Base-by-base conservation (phyloP, 2,113 vertebrate genomes). In the Coryphaenoides rupestris region DNA sequence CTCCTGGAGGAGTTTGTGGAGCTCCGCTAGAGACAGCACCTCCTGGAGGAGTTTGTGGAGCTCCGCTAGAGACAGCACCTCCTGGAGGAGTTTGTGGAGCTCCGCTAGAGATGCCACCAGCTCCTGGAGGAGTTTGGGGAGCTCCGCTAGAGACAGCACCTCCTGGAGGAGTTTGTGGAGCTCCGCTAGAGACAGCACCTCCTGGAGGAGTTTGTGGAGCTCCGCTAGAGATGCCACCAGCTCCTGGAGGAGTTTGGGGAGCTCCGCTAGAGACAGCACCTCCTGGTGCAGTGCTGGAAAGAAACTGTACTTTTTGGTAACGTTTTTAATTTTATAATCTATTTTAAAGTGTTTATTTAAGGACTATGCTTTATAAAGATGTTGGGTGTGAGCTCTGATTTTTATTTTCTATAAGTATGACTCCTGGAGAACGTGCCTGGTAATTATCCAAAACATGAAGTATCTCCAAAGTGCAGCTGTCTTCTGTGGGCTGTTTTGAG, bases 1-100 rank as follows among this genome's bases (percentile, higher is more conserved):
- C n/a, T n/a, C n/a, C n/a, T n/a, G n/a, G 97, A 99, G 79, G 96
- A 98, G 75, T 98, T 99, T 80, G 96, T 99, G 24, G 93, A 96
- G 62, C 49, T 26, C 24, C 24, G 6, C 24, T 26, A n/a, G n/a
- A n/a, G n/a, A n/a, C n/a, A n/a, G n/a, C n/a, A n/a, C n/a, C n/a
- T n/a, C n/a, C n/a, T n/a, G n/a, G 60, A 52, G 0, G 7, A 62
- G 16, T 26, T 7, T 10, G 19, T 26, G 6, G 24, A 26, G 24
- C 24, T 26, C 24, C 24, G 6, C 24, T 26, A n/a, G n/a, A n/a
- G n/a, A n/a, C n/a, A n/a, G n/a, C n/a, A n/a, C n/a, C n/a, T n/a
- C n/a, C n/a, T n/a, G n/a, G 24, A 26, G 24, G 24, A 26, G 3
- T 6, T 26, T 3, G 24, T 26, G 6, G 24, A 26, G 50, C n/a